A percentile compares a stretch with the other conserved stretches of the same genome.
These are phyloP conservation scores for Pteropus alecto DNA, from an alignment of 2,113 vertebrate genomes.

Conservation along the genomic window DNA sequence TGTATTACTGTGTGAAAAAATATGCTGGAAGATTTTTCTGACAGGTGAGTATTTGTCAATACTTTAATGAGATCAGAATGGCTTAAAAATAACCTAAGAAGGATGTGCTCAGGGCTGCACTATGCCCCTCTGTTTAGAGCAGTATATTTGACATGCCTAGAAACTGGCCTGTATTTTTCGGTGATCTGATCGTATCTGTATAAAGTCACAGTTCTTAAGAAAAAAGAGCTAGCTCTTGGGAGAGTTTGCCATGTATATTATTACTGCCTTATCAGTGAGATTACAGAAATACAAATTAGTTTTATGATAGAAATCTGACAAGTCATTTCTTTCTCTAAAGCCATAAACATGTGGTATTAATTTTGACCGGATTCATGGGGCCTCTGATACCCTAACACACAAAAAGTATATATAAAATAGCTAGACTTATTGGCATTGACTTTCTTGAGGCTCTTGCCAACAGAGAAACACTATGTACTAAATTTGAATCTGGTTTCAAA, in stretches of 20 bases:
- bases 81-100: not conserved
- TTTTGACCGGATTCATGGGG: constrained; percentile 69
- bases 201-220: constrained; percentile 54
- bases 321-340: constrained; percentile 28
- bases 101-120: not conserved
- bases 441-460: constrained; percentile 67
- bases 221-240: constrained; percentile 5
- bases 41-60: constrained; percentile 14
- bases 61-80: not conserved
- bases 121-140: not conserved
- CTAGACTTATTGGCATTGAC: constrained; percentile 54
- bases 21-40: not conserved
- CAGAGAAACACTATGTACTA: constrained; percentile 65
- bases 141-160: not conserved
- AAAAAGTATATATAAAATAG: constrained; percentile 60
- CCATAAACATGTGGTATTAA: constrained; percentile 64
- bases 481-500: constrained; percentile 77
- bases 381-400: constrained; percentile 64
- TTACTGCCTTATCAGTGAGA: constrained; percentile 44
- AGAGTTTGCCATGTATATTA: not conserved
- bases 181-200: constrained; percentile 48
- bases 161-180: not conserved
- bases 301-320: constrained; percentile 60
- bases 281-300: constrained; percentile 57
- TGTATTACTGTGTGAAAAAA: not conserved